A percentile compares a stretch with the other conserved stretches of the same genome.
These are phyloP conservation scores for Paracanthobrama guichenoti DNA, from an alignment of 2,113 vertebrate genomes.

Conservation along the genomic window DNA sequence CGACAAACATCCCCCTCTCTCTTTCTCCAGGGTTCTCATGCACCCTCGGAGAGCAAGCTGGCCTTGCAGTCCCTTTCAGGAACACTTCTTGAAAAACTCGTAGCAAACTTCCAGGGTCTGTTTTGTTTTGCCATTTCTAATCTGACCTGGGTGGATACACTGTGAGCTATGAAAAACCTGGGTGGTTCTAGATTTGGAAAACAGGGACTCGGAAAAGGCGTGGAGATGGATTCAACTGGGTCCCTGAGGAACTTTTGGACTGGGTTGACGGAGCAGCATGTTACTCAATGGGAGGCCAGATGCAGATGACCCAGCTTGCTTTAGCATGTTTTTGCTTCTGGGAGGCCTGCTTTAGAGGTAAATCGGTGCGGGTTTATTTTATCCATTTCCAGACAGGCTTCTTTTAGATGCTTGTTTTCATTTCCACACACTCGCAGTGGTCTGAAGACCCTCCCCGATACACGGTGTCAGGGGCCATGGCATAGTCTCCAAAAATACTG, in stretches of 20 bases:
- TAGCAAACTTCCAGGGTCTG: background rate
- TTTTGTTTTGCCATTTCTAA: constrained; percentile 4
- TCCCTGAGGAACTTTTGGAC: constrained; percentile 10
- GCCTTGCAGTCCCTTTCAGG: background rate
- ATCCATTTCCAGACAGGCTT: constrained; percentile 4
- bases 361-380: background rate
- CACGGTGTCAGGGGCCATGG: constrained; percentile 17
- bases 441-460: constrained; percentile 4
- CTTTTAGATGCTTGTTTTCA: constrained; percentile 45
- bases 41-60: background rate
- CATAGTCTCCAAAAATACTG: constrained; percentile 35
- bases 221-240: background rate
- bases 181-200: constrained; percentile 38
- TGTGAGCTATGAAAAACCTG: constrained; percentile 40
- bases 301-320: background rate
- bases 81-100: background rate
- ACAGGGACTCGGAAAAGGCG: constrained; percentile 14
- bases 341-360: constrained; percentile 42
- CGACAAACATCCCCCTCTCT: background rate
- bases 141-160: constrained; percentile 20
- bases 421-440: constrained; percentile 25
- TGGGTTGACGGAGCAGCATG: constrained; percentile 19
- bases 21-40: constrained; percentile 23
- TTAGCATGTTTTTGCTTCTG: constrained; percentile 52
- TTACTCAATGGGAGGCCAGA: constrained; percentile 46